Base-by-base conservation (phyloP, 2,797 vertebrate genomes). In the Tarsius wallacei region DNA sequence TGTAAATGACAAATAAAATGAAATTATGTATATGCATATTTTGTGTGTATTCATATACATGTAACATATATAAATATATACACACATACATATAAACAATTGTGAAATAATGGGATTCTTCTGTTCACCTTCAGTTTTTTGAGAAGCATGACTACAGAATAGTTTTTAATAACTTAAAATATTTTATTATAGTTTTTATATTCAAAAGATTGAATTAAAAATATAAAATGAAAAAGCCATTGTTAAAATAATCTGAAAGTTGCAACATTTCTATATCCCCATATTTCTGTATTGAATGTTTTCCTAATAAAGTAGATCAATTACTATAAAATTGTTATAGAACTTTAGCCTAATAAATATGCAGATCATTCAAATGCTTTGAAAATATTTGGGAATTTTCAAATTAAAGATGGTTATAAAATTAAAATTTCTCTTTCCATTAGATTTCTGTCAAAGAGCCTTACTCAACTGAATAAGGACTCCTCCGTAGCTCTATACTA, bases 301-400 rank as follows among this genome's bases (percentile, higher is more conserved):
- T 24, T n/a, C n/a, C 11, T 21, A 53, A 63, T 17, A 2, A 33
- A 83, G 24, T 64, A n/a, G 19, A 31, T 93, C 47, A 89, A 95
- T 83, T 83, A 91, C 71, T 51, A 70, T 66, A 24, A 91, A 95
- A 93, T 86, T 89, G 8, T 95, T 95, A 71, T 21, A 47, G n/a
- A 96, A 83, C 5, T 11, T 64, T 31, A 10, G 13, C 47, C 36
- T 85, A 55, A 74, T 85, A 93, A 77, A 87, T 55, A 71, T 42
- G 51, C 0, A 53, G 33, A 87, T 33, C 11, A 70, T 76, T 59
- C 5, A 63, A 47, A 64, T 94, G 80, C 31, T 94, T 95, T 91
- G 57, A 83, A 95, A 94, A 7, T 13, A 91, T 68, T 92, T 97
- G 24, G 49, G n/a, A 24, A 93, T 80, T 95, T 96, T 96, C n/a